Percentiles rank a stretch among this genome's conserved stretches.
Evolutionary conservation across 2,888 invertebrate species (phyloP).

Genomic region (Drosophila neotestacea): DNA sequence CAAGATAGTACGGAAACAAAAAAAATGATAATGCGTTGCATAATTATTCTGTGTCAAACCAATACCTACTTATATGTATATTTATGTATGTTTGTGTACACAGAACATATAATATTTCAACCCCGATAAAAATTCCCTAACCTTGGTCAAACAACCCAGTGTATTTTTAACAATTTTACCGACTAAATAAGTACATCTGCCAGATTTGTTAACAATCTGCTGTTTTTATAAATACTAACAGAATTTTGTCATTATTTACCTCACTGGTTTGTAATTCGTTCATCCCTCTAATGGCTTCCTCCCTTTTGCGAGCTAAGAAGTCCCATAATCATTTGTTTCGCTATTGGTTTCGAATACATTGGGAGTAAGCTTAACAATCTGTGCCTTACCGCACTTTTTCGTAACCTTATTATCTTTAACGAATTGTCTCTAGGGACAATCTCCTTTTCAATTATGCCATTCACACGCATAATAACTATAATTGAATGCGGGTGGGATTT

Average conservation of each 20-base stretch:
- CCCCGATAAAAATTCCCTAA: constrained; percentile 31
- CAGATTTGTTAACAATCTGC: constrained; percentile 77
- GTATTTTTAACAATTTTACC: constrained; percentile 31
- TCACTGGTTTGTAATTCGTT: constrained; percentile 76
- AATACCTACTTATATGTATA: background rate
- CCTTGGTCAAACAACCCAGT: constrained; percentile 43
- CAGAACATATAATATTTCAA: constrained; percentile 6
- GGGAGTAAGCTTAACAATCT: constrained; percentile 71
- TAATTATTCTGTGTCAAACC: background rate
- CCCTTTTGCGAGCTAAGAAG: constrained; percentile 39
- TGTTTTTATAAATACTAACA: constrained; percentile 75
- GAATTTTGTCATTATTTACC: constrained; percentile 80
- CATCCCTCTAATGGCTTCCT: constrained; percentile 57
- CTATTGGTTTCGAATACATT: constrained; percentile 46
- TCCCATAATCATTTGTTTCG: constrained; percentile 72
- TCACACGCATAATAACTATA: constrained; percentile 71
- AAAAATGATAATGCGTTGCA: background rate
- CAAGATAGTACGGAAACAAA: background rate
- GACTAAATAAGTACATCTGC: constrained; percentile 70
- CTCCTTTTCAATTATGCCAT: constrained; percentile 75
- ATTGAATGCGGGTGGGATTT: constrained; percentile 64
- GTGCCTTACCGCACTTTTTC: constrained; percentile 65
- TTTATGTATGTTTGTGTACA: background rate
- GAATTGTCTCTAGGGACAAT: constrained; percentile 72
- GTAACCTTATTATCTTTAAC: constrained; percentile 78